Conservation (phyloP, 2,888 invertebrate genomes). For the Matsumyia berberina region DNA sequence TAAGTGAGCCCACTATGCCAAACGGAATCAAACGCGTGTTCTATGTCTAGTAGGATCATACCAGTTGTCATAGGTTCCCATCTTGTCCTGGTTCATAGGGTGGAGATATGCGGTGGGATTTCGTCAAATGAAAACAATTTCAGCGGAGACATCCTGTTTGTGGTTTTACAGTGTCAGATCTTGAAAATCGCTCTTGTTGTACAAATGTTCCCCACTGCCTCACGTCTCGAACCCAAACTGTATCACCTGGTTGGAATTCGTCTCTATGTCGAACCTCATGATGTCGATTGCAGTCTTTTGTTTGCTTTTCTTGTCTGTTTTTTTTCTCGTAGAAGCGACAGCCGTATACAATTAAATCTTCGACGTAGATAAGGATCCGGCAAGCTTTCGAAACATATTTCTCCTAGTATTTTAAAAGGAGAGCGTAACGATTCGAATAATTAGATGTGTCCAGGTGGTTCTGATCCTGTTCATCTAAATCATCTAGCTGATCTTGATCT, state of each 20-base stretch:
- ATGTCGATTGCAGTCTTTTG: conserved; percentile 2
- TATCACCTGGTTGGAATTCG: conserved; percentile 17
- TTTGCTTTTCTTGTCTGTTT: not conserved
- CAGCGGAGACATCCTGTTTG: conserved; percentile 6
- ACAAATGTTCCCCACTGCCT: conserved; percentile 21
- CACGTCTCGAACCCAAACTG: conserved; percentile 13
- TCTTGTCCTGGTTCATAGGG: conserved; percentile 3
- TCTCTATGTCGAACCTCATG: conserved; percentile 6
- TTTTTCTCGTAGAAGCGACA: no score
- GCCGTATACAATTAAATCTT: no score
- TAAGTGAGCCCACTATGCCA: no score
- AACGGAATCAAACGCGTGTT: no score
- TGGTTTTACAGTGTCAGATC: conserved; percentile 13
- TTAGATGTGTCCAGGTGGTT: no score
- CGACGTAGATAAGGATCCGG: no score
- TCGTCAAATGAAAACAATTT: conserved; percentile 19
- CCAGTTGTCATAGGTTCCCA: not conserved
- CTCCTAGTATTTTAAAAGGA: no score
- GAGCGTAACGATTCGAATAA: no score
- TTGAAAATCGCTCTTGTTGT: conserved; percentile 3
- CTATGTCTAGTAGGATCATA: no score
- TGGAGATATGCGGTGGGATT: not conserved
- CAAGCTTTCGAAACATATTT: no score
- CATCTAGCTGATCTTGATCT: no score
- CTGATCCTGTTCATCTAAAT: no score